Evolutionary conservation across 2,888 invertebrate genomes (phyloP), one percentile per base, ranked within the genome.

Genomic region (Sceliomorpha sp.): DNA sequence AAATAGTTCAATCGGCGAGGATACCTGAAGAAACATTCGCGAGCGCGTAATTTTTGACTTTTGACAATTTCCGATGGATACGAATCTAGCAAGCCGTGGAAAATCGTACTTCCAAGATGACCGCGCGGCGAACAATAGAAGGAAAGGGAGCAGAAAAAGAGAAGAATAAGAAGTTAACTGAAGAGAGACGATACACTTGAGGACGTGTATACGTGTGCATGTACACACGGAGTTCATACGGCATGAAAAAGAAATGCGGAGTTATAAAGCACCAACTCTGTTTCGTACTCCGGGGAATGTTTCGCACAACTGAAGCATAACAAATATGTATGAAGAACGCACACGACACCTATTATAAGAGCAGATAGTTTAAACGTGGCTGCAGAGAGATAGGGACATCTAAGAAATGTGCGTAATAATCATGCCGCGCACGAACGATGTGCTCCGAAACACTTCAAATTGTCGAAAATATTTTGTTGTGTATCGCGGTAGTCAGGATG

Each of bases 161-260:
- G 24, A 14, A 13, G 32, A 36, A 34, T 15, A 34, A 27, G 27
- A 58, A 47, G 39, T 58, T 47, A 37, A 47, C 27, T 15, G 47
- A 59, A 42, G 50, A 59, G 36, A 44, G 42, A 51, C 45, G 44
- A 51, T 45, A 51, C 51, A 34, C 60, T 14, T 51, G 60, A 60
- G 53, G 14, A 29, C 42, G 50, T 10, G 44, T n/a, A 2, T 45
- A 27, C 9, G 24, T 50, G 34, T 47, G 40, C 17, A 40, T 36
- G 27, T 59, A 34, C 31, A 53, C 29, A n/a, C n/a, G n/a, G n/a
- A 10, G 27, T 51, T 62, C 36, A 63, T 63, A 53, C 39, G 53
- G 45, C 50, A 20, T 10, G 45, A 32, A 13, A 32, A 62, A 53
- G 47, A 50, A 62, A 47, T 32, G 51, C 36, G 31, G 20, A 44